These are phyloP conservation scores for Agapostemon virescens DNA, from an alignment of 2,888 invertebrate genomes.

Conservation along the genomic window DNA sequence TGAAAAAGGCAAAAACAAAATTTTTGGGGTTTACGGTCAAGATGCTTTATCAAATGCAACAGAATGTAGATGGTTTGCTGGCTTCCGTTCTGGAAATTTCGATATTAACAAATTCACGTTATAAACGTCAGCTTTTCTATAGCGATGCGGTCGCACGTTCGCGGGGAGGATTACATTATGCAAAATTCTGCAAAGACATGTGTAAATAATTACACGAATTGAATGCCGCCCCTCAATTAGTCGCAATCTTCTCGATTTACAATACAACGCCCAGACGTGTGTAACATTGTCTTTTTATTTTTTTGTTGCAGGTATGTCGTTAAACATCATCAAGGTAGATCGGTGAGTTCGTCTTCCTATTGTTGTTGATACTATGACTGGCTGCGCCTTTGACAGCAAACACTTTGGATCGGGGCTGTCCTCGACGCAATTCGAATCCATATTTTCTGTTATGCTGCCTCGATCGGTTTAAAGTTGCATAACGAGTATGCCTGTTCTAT, in stretches of 20 bases:
- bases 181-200: background rate
- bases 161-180: background rate
- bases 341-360: background rate
- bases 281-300: background rate
- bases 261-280: background rate
- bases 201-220: background rate
- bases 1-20: too few relatives aligned
- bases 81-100: too few relatives aligned
- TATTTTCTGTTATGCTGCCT: background rate
- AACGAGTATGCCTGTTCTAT: too few relatives aligned
- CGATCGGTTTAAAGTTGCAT: background rate
- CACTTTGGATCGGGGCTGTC: background rate
- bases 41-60: too few relatives aligned
- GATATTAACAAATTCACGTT: slow-evolving; percentile 16
- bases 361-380: background rate
- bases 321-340: background rate
- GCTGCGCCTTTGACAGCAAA: background rate
- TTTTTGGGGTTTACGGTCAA: too few relatives aligned
- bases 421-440: background rate
- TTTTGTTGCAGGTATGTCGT: slow-evolving; percentile 55
- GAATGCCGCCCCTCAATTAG: background rate
- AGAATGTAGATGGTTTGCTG: too few relatives aligned
- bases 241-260: background rate
- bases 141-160: background rate
- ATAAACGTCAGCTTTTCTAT: slow-evolving; percentile 16